These are phyloP conservation scores for Linepithema humile DNA, from an alignment of 1,140 invertebrate species.

Conservation along the genomic window DNA sequence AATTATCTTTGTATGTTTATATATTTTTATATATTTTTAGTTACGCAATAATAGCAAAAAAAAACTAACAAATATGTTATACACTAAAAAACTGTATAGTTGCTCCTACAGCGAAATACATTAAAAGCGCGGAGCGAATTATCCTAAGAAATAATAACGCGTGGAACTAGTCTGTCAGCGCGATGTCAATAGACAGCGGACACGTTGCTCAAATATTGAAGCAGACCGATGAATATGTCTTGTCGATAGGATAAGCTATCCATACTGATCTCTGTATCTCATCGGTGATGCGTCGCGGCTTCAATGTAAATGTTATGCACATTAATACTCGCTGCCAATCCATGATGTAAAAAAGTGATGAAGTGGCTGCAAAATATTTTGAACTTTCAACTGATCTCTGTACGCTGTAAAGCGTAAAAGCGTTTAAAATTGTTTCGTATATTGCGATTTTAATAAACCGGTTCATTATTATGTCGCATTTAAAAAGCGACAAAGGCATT, in stretches of 20 bases:
- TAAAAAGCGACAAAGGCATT: no score
- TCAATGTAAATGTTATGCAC: slow-evolving; percentile 38
- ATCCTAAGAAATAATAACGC: background rate
- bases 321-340: slow-evolving; percentile 9
- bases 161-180: background rate
- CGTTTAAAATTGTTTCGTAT: background rate
- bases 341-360: background rate
- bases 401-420: background rate
- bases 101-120: background rate
- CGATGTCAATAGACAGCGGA: slow-evolving; percentile 65
- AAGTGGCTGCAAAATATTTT: slow-evolving; percentile 14
- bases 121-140: background rate
- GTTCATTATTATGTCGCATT: background rate
- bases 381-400: background rate
- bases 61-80: background rate
- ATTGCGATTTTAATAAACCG: slow-evolving; percentile 11
- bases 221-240: slow-evolving; percentile 43
- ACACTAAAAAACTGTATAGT: background rate
- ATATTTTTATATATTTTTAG: background rate
- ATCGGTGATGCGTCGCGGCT: background rate
- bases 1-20: no score
- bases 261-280: background rate
- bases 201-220: slow-evolving; percentile 77
- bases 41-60: background rate
- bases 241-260: slow-evolving; percentile 5